Evolutionary conservation across 2,888 invertebrate species (phyloP).

Genomic region (Marronus borbonicus): DNA sequence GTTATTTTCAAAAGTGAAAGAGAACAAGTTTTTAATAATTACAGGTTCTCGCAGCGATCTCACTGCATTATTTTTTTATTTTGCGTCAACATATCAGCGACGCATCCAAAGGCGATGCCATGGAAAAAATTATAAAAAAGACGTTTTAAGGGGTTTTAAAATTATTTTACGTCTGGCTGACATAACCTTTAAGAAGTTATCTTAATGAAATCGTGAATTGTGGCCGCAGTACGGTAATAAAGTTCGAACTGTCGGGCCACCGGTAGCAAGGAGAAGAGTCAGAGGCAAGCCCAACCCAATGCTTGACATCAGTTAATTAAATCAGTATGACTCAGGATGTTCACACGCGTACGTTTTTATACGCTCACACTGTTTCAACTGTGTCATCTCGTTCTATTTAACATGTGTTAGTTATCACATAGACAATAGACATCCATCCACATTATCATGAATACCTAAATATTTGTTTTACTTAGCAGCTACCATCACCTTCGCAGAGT

Average conservation of each 20-base stretch:
- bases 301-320: conserved; percentile 56
- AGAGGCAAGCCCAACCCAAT: conserved; percentile 53
- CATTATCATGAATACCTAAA: conserved; percentile 13
- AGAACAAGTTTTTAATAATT: conserved; percentile 13
- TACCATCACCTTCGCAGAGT: background rate
- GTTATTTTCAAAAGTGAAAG: conserved; percentile 9
- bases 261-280: conserved; percentile 47
- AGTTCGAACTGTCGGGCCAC: conserved; percentile 50
- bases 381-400: conserved; percentile 45
- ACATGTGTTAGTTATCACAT: conserved; percentile 38
- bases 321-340: conserved; percentile 54
- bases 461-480: conserved; percentile 4
- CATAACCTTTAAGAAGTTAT: conserved; percentile 52
- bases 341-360: conserved; percentile 40
- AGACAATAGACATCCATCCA: conserved; percentile 24
- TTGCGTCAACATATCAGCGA: background rate
- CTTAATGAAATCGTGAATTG: conserved; percentile 56
- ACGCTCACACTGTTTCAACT: conserved; percentile 19
- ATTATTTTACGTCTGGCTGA: conserved; percentile 49
- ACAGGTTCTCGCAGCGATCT: background rate
- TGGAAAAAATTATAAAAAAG: conserved; percentile 31
- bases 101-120: background rate
- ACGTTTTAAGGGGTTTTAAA: conserved; percentile 48
- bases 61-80: conserved; percentile 18
- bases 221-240: conserved; percentile 51